Percentiles rank a stretch among this genome's conserved stretches.
Evolutionary conservation across 2,797 vertebrate species (phyloP).

Genomic region (Sebastes hubbsi): DNA sequence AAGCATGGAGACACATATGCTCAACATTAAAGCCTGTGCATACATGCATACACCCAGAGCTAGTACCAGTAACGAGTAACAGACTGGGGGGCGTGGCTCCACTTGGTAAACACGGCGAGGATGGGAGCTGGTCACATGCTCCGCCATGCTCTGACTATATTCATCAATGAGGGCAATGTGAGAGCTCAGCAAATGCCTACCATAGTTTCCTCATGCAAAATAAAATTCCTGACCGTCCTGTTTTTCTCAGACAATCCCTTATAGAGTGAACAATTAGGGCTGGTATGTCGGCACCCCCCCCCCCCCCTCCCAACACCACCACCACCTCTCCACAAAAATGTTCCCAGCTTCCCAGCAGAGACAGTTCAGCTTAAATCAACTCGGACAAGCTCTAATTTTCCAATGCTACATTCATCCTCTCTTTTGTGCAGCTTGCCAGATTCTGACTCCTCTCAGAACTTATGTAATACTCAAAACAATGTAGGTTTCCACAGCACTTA

Average conservation of each 20-base stretch:
- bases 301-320: not conserved
- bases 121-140: conserved; percentile 46
- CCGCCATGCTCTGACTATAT: conserved; percentile 17
- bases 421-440: not conserved
- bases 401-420: not conserved
- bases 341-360: conserved; percentile 20
- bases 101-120: conserved; percentile 43
- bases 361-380: conserved; percentile 28
- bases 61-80: not conserved
- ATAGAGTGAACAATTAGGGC: conserved; percentile 57
- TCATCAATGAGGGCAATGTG: conserved; percentile 64
- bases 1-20: not conserved
- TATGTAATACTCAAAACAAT: conserved; percentile 18
- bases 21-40: not conserved
- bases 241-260: conserved; percentile 53
- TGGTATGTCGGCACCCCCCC: conserved; percentile 57
- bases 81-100: conserved; percentile 41
- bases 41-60: not conserved
- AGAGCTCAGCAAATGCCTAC: conserved; percentile 76
- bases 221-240: conserved; percentile 77
- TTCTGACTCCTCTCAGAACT: not conserved
- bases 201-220: conserved; percentile 62
- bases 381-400: conserved; percentile 1
- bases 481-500: not conserved
- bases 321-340: conserved; percentile 22